Evolutionary conservation across 2,113 vertebrate genomes (phyloP), one percentile per base, ranked within the genome.

Genomic region (Zeus faber): DNA sequence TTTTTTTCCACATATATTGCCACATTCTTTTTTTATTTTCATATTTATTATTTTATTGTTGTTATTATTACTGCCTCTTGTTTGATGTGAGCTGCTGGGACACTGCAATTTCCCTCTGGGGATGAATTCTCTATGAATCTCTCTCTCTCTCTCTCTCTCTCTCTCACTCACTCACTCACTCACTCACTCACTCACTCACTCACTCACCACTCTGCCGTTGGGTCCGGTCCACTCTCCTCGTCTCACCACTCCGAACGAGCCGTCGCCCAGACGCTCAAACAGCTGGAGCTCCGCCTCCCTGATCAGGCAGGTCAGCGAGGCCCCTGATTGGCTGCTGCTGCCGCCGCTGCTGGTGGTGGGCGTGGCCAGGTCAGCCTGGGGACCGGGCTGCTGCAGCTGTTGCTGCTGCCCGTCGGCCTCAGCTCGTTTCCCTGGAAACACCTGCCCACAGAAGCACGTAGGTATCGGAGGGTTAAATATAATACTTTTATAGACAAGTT

Each of bases 221-320:
- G 95, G 94, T 0, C 92, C 87, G 1, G 88, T 90, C 97, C 97
- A 98, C 75, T 99, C 96, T n/a, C 95, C 97, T 0, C 94, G 87
- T 37, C 92, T 91, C 54, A 99, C 96, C 0, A 99, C 97, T 0
- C 97, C 97, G 0, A 99, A 99, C 22, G 97, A 96, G 24, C 97
- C 97, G 0, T 98, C 97, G 0, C 96, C 97, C 26, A 99, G 82
- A 65, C 97, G 95, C 89, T 99, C 96, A 0, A 94, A 86, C 56
- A 99, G 88, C 0, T 88, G 91, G 52, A 99, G 88, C 88, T 99
- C 97, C 17, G 91, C 76, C 72, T 99, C 97, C 41, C 92, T 88
- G 52, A 99, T 94, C 2, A 99, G 92, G 84, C 97, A 99, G 77
- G 97, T 99, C 65, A 99, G 91, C 4, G 83, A 74, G 25, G 94